phyloP scores from a whole-genome alignment of 2,797 vertebrate genomes.

The Falco cherrug region DNA sequence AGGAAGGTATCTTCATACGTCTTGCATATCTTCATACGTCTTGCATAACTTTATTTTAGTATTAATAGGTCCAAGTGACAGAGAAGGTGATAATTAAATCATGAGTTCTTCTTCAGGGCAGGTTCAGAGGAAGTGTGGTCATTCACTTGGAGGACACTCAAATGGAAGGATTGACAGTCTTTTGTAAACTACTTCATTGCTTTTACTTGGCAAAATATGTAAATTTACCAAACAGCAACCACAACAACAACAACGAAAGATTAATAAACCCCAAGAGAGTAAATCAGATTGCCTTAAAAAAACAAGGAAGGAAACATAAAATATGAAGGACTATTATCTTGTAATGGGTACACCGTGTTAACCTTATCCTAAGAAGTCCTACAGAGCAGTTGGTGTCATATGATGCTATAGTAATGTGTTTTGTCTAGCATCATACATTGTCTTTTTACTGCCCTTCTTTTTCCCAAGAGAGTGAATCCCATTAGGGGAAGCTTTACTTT shows the following conservation, averaged over 20 bases:
- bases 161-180: not conserved
- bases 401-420: not conserved
- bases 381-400: not conserved
- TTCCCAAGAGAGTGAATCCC: not conserved
- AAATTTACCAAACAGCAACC: not conserved
- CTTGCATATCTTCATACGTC: not conserved
- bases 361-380: not conserved
- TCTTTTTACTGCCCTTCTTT: not conserved
- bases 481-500: not conserved
- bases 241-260: not conserved
- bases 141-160: not conserved
- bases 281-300: not conserved
- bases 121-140: not conserved
- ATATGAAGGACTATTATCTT: not conserved
- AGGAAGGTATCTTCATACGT: not conserved
- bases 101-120: not conserved
- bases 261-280: not conserved
- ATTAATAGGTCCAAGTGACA: not conserved
- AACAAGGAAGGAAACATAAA: not conserved
- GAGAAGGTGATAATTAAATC: not conserved
- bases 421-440: not conserved
- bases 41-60: not conserved
- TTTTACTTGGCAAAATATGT: not conserved
- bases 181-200: not conserved
- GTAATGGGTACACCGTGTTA: not conserved